Evolutionary conservation across 2,888 invertebrate species (phyloP).

Genomic region (Pecten maximus): DNA sequence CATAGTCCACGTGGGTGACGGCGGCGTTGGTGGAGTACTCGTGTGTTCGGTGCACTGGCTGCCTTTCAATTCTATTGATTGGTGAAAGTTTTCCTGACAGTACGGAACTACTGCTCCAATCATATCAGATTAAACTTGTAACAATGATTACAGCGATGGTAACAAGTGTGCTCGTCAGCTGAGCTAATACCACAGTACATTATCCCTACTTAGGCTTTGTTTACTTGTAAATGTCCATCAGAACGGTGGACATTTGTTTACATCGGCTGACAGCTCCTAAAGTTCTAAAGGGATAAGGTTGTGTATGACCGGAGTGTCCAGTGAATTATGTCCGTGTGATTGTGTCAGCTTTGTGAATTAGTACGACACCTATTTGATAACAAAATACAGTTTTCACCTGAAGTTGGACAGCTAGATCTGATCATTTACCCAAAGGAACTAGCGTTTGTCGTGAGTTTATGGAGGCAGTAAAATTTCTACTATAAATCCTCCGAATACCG

Average conservation of each 20-base stretch:
- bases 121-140: conserved; percentile 29
- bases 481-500: neutral
- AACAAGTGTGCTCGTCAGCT: conserved; percentile 10
- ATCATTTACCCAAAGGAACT: neutral
- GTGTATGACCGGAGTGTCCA: neutral
- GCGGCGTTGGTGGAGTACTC: neutral
- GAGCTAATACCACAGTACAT: neutral
- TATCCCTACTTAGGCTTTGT: neutral
- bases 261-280: neutral
- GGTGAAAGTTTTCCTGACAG: conserved; percentile 13
- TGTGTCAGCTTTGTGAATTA: neutral
- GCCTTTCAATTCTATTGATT: neutral
- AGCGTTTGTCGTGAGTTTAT: neutral
- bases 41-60: neutral
- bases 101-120: neutral
- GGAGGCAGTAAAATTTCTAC: neutral
- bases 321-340: neutral
- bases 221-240: neutral
- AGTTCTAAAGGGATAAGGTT: neutral
- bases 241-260: conserved; percentile 11
- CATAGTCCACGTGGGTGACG: neutral
- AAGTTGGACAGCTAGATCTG: neutral
- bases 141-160: conserved; percentile 8
- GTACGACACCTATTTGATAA: neutral
- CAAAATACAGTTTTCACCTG: neutral